A percentile compares a stretch with the other conserved stretches of the same genome.
phyloP scores from a whole-genome alignment of 2,113 vertebrate species.

The Anoura caudifer region DNA sequence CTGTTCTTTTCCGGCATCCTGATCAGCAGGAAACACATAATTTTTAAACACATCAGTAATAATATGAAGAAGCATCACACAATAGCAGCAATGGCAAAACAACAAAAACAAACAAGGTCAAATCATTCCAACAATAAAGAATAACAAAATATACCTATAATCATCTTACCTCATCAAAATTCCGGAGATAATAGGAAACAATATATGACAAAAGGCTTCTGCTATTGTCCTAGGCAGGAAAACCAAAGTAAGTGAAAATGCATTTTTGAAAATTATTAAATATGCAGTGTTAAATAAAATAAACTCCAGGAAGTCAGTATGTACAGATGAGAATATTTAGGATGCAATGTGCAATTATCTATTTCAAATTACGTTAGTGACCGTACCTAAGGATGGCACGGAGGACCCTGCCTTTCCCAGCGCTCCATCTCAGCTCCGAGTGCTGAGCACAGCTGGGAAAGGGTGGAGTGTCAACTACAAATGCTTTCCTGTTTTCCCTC shows the following conservation, averaged over 20 bases:
- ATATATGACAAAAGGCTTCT: conserved; percentile 94
- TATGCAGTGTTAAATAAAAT: neutral
- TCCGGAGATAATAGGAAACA: conserved; percentile 93
- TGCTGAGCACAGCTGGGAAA: neutral
- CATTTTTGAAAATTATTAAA: neutral
- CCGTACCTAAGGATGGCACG: neutral
- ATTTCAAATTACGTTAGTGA: neutral
- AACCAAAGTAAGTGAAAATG: conserved; percentile 48
- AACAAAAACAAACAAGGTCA: neutral
- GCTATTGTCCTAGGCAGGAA: conserved; percentile 89
- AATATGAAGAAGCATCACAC: neutral
- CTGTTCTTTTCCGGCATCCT: conserved; percentile 95
- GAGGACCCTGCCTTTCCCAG: neutral
- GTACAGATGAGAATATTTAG: neutral
- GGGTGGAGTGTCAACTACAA: neutral
- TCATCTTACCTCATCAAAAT: conserved; percentile 92
- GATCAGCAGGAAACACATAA: conserved; percentile 65
- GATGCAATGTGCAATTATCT: neutral
- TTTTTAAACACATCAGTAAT: neutral
- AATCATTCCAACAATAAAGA: accelerated
- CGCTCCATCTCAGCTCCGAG: neutral
- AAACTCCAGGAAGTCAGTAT: neutral
- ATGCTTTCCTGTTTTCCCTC: neutral
- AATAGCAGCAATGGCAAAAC: neutral
- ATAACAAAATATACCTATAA: conserved; percentile 36